Base-by-base conservation (phyloP, 53 echinoderm and acorn worm genomes). In the Echinarachnius parma region DNA sequence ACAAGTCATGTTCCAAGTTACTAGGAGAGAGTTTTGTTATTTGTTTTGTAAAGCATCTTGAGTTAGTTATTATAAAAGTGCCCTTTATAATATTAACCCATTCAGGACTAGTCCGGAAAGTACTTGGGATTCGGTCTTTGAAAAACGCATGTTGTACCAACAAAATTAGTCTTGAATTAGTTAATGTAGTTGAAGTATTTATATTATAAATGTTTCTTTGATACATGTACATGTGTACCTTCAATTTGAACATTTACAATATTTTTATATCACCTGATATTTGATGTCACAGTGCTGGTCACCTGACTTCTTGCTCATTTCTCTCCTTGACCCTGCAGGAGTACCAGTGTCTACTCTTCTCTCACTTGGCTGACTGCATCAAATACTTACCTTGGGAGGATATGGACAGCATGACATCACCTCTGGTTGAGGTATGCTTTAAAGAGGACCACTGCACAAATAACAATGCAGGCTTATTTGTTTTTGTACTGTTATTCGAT, bases 341-440 rank as follows among this genome's bases (percentile, higher is more conserved):
- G 48, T 28, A 31, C 21, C 48, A 66, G 24, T 66, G 66, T 48
- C 48, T 66, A 4, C 48, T 66, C 19, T 8, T 21, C 5, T 25
- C 66, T 26, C 66, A 66, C 21, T 31, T 44, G 26, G 46, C 66
- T 47, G 66, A 66, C 21, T 66, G 46, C 11, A 31, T 47, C 1
- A n/a, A 46, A 5, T 7, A 29, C 11, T 33, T 66, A 4, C 27
- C 25, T 16, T 27, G 25, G 66, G 48, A 66, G 0, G 46, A 28
- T 48, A 25, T 66, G 48, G 48, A 46, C 15, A 16, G 28, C 0
- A 4, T 66, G 28, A 66, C 66, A n/a, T 4, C 50, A 4, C 50
- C 19, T 49, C 50, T 18, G 13, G 4, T 19, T 14, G 19, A 49
- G 50, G 50, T 49, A 49, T n/a, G n/a, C n/a, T n/a, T n/a, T n/a